Evolutionary conservation across 1,140 invertebrate species (phyloP).

Genomic region (Drosophila seguyi): DNA sequence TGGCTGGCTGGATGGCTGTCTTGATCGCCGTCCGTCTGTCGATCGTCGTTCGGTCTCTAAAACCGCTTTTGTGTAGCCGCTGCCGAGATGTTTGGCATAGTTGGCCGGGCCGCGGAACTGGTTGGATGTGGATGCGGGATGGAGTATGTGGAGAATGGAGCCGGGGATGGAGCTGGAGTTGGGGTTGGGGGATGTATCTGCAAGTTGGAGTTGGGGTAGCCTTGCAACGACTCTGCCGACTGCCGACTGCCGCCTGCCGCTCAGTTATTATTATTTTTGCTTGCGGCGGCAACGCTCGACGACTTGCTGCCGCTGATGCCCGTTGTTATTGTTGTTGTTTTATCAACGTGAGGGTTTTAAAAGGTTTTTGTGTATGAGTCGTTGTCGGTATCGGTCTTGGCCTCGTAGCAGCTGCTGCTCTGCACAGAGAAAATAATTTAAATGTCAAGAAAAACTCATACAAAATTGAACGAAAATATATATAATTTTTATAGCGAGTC

Average conservation of each 20-base stretch:
- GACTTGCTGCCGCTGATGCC: slow-evolving; percentile 45
- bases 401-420: slow-evolving; percentile 72
- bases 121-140: slow-evolving; percentile 56
- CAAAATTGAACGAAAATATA: neutral
- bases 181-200: slow-evolving; percentile 31
- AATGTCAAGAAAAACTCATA: neutral
- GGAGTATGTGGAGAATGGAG: slow-evolving; percentile 24
- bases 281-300: slow-evolving; percentile 75
- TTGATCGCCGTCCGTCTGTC: slow-evolving; percentile 45
- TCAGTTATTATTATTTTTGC: slow-evolving; percentile 83
- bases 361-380: slow-evolving; percentile 75
- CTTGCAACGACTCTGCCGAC: slow-evolving; percentile 64
- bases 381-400: slow-evolving; percentile 53
- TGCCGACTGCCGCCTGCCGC: slow-evolving; percentile 52
- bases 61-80: slow-evolving; percentile 79
- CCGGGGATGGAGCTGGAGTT: slow-evolving; percentile 22
- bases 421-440: slow-evolving; percentile 8
- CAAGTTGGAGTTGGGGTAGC: slow-evolving; percentile 26
- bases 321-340: slow-evolving; percentile 54
- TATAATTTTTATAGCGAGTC: neutral
- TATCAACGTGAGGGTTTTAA: slow-evolving; percentile 82
- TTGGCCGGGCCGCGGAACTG: slow-evolving; percentile 76
- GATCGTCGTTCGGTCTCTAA: slow-evolving; percentile 57
- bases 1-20: slow-evolving; percentile 5
- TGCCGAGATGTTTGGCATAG: slow-evolving; percentile 78